phyloP scores from a whole-genome alignment of 2,888 invertebrate genomes.

The Hypomecis atomaria region DNA sequence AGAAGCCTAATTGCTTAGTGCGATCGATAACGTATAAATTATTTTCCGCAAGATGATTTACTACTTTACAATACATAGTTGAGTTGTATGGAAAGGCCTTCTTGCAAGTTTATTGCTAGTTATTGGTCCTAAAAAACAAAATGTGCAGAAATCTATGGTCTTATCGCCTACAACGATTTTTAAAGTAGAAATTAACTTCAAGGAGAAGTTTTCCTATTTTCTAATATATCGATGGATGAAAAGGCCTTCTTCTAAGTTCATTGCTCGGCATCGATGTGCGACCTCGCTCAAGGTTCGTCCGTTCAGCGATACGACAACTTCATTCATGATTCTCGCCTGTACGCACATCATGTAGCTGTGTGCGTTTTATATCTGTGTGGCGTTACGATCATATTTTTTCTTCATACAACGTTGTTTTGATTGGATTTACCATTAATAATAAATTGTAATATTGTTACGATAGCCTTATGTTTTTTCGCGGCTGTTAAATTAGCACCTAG shows the following conservation, averaged over 20 bases:
- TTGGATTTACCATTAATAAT: background rate
- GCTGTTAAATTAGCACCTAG: too few relatives aligned
- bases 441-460: too few relatives aligned
- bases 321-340: constrained; percentile 64
- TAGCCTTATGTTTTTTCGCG: too few relatives aligned
- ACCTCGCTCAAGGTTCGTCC: constrained; percentile 74
- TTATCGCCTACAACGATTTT: background rate
- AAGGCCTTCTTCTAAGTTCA: constrained; percentile 60
- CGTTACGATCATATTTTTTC: constrained; percentile 2
- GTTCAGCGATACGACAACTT: constrained; percentile 63
- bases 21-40: too few relatives aligned
- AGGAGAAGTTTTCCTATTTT: background rate
- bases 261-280: constrained; percentile 65
- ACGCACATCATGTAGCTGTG: constrained; percentile 39
- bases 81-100: too few relatives aligned
- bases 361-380: constrained; percentile 12
- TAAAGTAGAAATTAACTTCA: background rate
- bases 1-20: too few relatives aligned
- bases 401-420: background rate
- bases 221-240: constrained; percentile 1
- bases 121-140: too few relatives aligned
- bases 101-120: too few relatives aligned
- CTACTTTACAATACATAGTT: too few relatives aligned
- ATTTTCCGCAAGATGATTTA: too few relatives aligned
- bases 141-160: too few relatives aligned